These are phyloP conservation scores for Polia nebulosa DNA, from an alignment of 2,888 invertebrate species.

Conservation along the genomic window DNA sequence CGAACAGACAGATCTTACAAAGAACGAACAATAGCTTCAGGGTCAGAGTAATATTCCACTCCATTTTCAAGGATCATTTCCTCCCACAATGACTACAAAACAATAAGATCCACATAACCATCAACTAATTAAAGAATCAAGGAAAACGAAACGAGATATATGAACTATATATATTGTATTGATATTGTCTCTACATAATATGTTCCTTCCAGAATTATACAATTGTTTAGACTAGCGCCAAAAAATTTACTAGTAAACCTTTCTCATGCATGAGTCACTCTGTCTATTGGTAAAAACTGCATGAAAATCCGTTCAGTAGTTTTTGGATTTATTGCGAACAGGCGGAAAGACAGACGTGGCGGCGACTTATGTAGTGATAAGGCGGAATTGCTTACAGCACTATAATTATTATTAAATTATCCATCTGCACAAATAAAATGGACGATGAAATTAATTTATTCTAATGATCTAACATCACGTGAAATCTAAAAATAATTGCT, in stretches of 20 bases:
- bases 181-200: neutral
- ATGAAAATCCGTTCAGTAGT: no score
- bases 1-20: no score
- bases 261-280: no score
- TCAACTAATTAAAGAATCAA: slow-evolving; percentile 25
- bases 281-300: no score
- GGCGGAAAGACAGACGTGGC: no score
- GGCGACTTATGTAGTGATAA: neutral
- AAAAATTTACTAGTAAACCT: no score
- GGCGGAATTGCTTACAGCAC: neutral
- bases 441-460: slow-evolving; percentile 17
- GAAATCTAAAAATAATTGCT: slow-evolving; percentile 51
- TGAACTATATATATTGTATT: neutral
- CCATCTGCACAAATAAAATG: slow-evolving; percentile 8
- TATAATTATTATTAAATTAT: no score
- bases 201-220: no score
- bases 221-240: no score
- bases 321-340: no score
- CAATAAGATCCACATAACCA: slow-evolving; percentile 4
- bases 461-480: slow-evolving; percentile 29
- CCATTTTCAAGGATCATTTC: slow-evolving; percentile 11
- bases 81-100: neutral
- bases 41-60: neutral
- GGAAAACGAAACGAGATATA: neutral
- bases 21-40: neutral